A percentile compares a stretch with the other conserved stretches of the same genome.
Conservation (phyloP, 2,888 invertebrate species). For the Trachelus troglodyta region DNA sequence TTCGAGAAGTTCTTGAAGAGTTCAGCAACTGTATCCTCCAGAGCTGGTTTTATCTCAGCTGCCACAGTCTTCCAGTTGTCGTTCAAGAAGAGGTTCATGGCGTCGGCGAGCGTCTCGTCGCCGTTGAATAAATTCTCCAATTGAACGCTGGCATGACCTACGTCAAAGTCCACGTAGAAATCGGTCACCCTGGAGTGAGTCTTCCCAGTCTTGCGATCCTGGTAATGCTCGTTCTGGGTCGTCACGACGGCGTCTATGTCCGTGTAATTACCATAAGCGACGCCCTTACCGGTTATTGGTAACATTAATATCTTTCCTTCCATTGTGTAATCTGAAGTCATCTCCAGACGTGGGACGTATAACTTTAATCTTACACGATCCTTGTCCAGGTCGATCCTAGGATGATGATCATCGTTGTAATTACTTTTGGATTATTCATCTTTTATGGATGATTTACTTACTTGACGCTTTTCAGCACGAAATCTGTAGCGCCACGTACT, state of each 20-base stretch:
- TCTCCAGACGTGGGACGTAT: slow-evolving; percentile 73
- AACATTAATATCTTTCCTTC: slow-evolving; percentile 79
- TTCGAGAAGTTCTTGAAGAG: slow-evolving; percentile 72
- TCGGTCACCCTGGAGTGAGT: slow-evolving; percentile 73
- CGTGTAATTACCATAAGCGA: slow-evolving; percentile 76
- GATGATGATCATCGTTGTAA: background rate
- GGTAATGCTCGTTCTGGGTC: slow-evolving; percentile 72
- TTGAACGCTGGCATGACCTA: slow-evolving; percentile 74
- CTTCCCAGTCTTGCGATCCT: slow-evolving; percentile 46
- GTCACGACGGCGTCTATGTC: slow-evolving; percentile 75
- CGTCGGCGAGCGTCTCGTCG: slow-evolving; percentile 71
- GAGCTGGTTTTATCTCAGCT: slow-evolving; percentile 76
- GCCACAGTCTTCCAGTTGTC: slow-evolving; percentile 81
- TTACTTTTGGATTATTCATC: background rate
- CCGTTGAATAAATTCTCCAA: slow-evolving; percentile 81
- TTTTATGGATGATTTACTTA: slow-evolving; percentile 59
- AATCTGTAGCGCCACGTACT: slow-evolving; percentile 74
- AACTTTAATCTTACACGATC: slow-evolving; percentile 73
- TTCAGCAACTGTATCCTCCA: slow-evolving; percentile 74
- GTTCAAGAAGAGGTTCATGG: slow-evolving; percentile 82
- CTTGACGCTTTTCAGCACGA: slow-evolving; percentile 75
- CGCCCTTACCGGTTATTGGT: slow-evolving; percentile 78
- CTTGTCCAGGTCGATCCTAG: slow-evolving; percentile 71
- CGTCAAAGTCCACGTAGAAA: slow-evolving; percentile 75
- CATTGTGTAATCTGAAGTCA: slow-evolving; percentile 76